Conservation (phyloP, 2,113 vertebrate genomes). For the Nothoprocta perdicaria region DNA sequence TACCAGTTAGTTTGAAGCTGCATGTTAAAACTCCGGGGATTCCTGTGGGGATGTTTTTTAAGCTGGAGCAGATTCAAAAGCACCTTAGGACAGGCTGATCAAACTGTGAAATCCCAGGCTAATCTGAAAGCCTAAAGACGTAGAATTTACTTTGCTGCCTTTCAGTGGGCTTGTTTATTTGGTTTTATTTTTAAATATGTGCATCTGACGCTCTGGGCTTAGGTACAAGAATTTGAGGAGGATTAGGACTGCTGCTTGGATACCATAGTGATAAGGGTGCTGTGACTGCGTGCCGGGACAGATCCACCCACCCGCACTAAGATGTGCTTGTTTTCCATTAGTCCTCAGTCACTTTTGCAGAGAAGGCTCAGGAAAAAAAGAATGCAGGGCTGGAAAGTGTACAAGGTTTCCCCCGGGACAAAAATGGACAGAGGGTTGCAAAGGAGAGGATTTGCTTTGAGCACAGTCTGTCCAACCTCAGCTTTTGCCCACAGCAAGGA, state of each 20-base stretch:
- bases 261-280: background rate
- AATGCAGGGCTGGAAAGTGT: background rate
- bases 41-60: background rate
- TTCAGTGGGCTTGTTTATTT: background rate
- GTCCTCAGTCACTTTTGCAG: background rate
- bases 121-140: background rate
- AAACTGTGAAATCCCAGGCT: background rate
- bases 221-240: background rate
- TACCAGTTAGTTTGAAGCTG: background rate
- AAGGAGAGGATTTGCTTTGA: background rate
- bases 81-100: background rate
- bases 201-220: background rate
- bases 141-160: background rate
- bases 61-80: background rate
- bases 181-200: background rate
- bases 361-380: background rate
- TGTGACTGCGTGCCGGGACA: background rate
- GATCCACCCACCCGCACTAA: background rate
- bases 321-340: background rate
- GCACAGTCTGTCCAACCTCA: background rate
- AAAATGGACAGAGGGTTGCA: background rate
- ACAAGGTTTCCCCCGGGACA: background rate
- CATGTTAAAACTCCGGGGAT: background rate
- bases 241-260: background rate
- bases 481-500: background rate